phyloP scores from a whole-genome alignment of 2,888 invertebrate genomes.

The Esperia sulphurella region DNA sequence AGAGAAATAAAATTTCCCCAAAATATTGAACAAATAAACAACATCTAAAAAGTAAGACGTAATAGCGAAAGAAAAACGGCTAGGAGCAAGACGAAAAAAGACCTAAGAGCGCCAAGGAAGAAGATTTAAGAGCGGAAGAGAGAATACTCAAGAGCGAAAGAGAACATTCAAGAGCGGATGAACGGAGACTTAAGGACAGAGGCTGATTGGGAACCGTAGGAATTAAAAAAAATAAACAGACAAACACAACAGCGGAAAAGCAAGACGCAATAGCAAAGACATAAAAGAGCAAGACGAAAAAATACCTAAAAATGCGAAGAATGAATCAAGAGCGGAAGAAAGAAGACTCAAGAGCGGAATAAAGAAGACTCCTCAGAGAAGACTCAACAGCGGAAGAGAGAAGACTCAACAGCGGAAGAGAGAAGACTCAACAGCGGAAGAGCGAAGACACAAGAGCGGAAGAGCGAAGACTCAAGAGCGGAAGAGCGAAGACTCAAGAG shows the following conservation, averaged over 20 bases:
- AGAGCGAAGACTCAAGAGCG: constrained; percentile 10
- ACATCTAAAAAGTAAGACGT: not conserved
- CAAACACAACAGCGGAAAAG: not conserved
- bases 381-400: not conserved
- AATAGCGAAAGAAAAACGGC: no score
- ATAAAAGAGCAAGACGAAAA: no score
- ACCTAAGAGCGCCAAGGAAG: not conserved
- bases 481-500: not conserved
- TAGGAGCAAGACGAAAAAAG: no score
- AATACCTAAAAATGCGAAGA: constrained; percentile 12
- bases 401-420: constrained; percentile 1
- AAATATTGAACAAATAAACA: not conserved
- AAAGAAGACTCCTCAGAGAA: not conserved
- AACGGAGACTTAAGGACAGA: not conserved
- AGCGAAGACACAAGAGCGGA: not conserved
- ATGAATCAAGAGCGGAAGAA: not conserved
- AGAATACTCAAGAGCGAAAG: constrained; percentile 4
- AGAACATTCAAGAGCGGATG: not conserved
- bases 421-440: not conserved
- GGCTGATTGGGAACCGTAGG: not conserved
- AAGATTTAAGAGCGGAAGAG: not conserved
- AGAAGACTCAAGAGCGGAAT: not conserved
- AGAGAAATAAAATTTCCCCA: constrained; percentile 6
- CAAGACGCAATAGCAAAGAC: constrained; percentile 3
- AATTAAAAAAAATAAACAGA: not conserved